Evolutionary conservation across 2,888 invertebrate genomes (phyloP), one percentile per base, ranked within the genome.

Genomic region (Helleia helle): DNA sequence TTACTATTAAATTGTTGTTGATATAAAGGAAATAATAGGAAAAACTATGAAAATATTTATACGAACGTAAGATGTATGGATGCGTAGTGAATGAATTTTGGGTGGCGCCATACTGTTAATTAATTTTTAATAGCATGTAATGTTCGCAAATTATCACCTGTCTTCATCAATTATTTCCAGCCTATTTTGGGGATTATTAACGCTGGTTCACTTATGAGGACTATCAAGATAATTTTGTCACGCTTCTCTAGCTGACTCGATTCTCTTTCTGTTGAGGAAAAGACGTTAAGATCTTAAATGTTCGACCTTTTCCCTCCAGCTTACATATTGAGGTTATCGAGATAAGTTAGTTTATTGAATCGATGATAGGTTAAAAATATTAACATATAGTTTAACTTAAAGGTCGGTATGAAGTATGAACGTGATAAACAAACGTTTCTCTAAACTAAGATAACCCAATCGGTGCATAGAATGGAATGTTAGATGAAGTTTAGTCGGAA

Each of bases 271-370:
- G 34, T 22, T 34, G 17, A 11, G 18, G 34, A 22, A 18, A 34
- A 34, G 0, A 34, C 34, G 34, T 34, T 34, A 34, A 22, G 34
- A 34, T 31, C 34, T 18, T 22, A 22, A 34, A 34, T 34, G 34
- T 34, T 34, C 22, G 34, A 34, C 34, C 34, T 34, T 34, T 34
- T 34, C 34, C 18, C 31, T 34, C 12, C 34, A 22, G 34, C 22
- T 18, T 34, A 13, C 34, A 18, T 34, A 34, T 18, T 18, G 34
- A 18, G 34, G 34, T 34, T 22, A 34, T 34, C 34, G 11, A 22
- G 22, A 34, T 29, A 13, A 29, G 18, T 34, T 34, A 17, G 11
- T 34, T 34, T 34, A 34, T 22, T 34, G 12, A 18, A 12, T 3
- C 22, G 22, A 22, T 22, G 18, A 12, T 18, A 18, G 34, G 18